Percentiles rank a stretch among this genome's conserved stretches.
These are phyloP conservation scores for Mamestra brassicae DNA, from an alignment of 2,888 invertebrate species.

Conservation along the genomic window DNA sequence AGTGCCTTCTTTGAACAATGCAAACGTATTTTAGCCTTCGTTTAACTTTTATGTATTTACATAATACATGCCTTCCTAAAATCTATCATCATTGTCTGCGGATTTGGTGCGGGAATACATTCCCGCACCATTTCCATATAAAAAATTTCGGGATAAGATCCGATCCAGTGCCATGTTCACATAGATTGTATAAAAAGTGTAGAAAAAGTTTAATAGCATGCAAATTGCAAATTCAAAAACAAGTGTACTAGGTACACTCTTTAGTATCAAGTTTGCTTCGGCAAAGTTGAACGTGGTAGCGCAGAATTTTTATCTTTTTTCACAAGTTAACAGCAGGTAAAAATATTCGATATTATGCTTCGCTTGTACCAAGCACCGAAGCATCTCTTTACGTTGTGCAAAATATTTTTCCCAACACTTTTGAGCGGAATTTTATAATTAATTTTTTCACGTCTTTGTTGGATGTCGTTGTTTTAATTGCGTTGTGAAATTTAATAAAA, in stretches of 20 bases:
- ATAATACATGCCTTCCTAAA: too few relatives aligned
- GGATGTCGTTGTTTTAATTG: constrained; percentile 25
- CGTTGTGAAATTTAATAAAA: constrained; percentile 31
- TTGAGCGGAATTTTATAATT: constrained; percentile 44
- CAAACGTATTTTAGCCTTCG: not conserved
- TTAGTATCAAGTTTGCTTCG: constrained; percentile 11
- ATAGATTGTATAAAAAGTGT: not conserved
- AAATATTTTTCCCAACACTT: constrained; percentile 49
- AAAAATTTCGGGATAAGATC: too few relatives aligned
- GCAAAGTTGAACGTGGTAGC: constrained; percentile 29
- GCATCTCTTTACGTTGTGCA: constrained; percentile 30
- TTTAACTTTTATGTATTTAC: too few relatives aligned
- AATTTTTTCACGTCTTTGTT: constrained; percentile 38
- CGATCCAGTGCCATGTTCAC: not conserved
- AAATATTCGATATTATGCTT: constrained; percentile 42
- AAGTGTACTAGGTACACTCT: not conserved
- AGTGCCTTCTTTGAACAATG: not conserved
- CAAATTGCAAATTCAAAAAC: constrained; percentile 34
- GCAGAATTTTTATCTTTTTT: constrained; percentile 25
- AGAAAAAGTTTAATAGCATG: constrained; percentile 9
- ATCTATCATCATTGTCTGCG: too few relatives aligned
- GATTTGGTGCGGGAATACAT: too few relatives aligned
- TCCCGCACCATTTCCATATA: too few relatives aligned
- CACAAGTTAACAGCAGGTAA: constrained; percentile 13
- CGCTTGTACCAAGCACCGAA: constrained; percentile 26